phyloP scores from a whole-genome alignment of 2,797 vertebrate genomes.

The Pitangus sulphuratus region DNA sequence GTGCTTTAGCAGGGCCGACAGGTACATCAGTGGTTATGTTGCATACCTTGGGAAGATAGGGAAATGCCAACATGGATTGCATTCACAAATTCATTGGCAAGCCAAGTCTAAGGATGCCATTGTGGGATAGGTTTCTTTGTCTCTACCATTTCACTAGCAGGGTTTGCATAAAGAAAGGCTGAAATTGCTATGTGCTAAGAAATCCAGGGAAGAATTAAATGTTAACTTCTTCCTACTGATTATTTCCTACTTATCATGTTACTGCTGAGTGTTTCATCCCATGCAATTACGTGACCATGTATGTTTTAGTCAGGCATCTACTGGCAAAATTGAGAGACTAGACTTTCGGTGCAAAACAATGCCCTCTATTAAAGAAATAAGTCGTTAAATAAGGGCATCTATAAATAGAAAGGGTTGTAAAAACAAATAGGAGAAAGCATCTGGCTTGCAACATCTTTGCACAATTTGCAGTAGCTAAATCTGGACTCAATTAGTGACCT shows the following conservation, averaged over 20 bases:
- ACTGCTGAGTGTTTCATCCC: not conserved
- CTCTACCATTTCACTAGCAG: not conserved
- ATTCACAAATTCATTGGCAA: not conserved
- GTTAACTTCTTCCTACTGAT: not conserved
- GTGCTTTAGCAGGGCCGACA: not conserved
- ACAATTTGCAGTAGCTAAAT: constrained; percentile 54
- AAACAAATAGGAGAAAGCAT: constrained; percentile 56
- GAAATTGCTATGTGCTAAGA: not conserved
- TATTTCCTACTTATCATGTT: not conserved
- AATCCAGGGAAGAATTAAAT: not conserved
- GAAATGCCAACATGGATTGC: not conserved
- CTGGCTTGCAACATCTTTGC: constrained; percentile 18
- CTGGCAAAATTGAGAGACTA: not conserved
- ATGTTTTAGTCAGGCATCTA: not conserved
- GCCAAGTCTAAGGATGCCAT: not conserved
- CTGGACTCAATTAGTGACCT: constrained; percentile 42
- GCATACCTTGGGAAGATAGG: not conserved
- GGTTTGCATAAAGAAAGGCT: not conserved
- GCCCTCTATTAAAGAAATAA: not conserved
- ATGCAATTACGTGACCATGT: not conserved
- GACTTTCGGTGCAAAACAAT: not conserved
- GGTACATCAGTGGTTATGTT: not conserved
- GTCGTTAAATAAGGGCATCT: not conserved
- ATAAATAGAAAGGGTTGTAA: constrained; percentile 26
- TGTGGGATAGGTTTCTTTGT: not conserved